phyloP scores from a whole-genome alignment of 2,113 vertebrate genomes.

The Anguilla japonica region DNA sequence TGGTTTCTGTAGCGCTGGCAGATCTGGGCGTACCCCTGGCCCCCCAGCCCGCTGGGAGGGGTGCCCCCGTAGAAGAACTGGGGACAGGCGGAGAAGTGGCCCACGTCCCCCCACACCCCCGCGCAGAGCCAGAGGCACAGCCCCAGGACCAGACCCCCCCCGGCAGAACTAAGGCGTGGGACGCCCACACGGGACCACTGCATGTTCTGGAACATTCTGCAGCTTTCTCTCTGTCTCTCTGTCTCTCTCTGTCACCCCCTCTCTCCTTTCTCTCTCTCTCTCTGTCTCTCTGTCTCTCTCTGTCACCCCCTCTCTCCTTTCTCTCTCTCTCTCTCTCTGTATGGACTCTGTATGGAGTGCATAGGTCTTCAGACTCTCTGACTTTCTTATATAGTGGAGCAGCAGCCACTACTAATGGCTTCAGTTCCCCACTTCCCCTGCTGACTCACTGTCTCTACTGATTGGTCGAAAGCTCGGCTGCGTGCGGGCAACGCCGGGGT shows the following conservation, averaged over 20 bases:
- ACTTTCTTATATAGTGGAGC: not conserved
- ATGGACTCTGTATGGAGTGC: not conserved
- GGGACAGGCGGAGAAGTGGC: slow-evolving; percentile 53
- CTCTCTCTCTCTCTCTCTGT: no score
- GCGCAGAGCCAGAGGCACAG: slow-evolving; percentile 29
- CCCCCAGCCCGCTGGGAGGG: slow-evolving; percentile 45
- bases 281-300: no score
- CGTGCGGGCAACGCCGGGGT: no score
- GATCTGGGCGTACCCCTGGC: slow-evolving; percentile 44
- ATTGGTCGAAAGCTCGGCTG: no score
- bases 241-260: no score
- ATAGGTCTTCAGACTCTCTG: not conserved
- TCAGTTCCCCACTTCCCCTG: slow-evolving; percentile 19
- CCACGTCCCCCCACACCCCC: slow-evolving; percentile 43
- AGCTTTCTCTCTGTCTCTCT: not conserved
- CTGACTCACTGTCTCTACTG: no score
- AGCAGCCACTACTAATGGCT: not conserved
- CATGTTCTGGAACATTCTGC: not conserved
- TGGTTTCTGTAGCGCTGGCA: slow-evolving; percentile 62
- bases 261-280: no score
- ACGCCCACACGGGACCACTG: slow-evolving; percentile 8
- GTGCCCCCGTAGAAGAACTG: slow-evolving; percentile 51
- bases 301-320: no score
- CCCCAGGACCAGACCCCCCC: slow-evolving; percentile 38
- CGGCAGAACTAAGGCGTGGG: not conserved